Base-by-base conservation (phyloP, 2,113 vertebrate species). In the Apistogramma diplotaenia region DNA sequence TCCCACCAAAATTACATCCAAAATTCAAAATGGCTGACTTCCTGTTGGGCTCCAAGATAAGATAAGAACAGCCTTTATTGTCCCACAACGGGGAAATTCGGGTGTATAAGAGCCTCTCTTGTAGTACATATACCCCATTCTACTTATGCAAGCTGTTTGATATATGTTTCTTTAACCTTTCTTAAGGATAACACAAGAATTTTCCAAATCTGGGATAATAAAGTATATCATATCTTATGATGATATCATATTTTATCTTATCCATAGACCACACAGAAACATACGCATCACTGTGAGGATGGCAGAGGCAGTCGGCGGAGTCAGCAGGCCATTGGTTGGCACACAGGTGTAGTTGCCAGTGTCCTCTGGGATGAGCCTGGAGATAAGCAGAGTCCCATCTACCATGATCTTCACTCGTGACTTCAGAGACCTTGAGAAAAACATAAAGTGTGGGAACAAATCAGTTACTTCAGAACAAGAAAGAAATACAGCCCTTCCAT, bases 331-430 rank as follows among this genome's bases (percentile, higher is more conserved):
- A 0, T 99, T 99, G 89, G 96, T 99, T 25, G 98, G 96, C 37
- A 95, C 88, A 57, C 98, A 99, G 72, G 96, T 97, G 89, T 98
- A 99, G 87, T 91, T 95, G 71, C 98, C 98, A 0, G 96, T 92
- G 0, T 99, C 98, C 0, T 96, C 96, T 0, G 98, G 97, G 76
- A 94, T 91, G 0, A 96, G 79, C 0, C 72, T 85, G 76, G 96
- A 95, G 54, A 99, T 94, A 79, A 97, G 89, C 9, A 99, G 96
- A 29, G 97, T 99, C 35, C 98, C 98, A 0, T 99, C 98, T 54
- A 99, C 96, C 95, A 98, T 94, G 78, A 99, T 92, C 40, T 96
- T 97, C 58, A 99, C 97, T 3, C 98, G 96, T 2, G 96, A 94
- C 93, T 96, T 97, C 55, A 99, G 94, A 82, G 88, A 95, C 86